These are phyloP conservation scores for Hirudinaria manillensis DNA, from an alignment of 2,888 invertebrate species.

Conservation along the genomic window DNA sequence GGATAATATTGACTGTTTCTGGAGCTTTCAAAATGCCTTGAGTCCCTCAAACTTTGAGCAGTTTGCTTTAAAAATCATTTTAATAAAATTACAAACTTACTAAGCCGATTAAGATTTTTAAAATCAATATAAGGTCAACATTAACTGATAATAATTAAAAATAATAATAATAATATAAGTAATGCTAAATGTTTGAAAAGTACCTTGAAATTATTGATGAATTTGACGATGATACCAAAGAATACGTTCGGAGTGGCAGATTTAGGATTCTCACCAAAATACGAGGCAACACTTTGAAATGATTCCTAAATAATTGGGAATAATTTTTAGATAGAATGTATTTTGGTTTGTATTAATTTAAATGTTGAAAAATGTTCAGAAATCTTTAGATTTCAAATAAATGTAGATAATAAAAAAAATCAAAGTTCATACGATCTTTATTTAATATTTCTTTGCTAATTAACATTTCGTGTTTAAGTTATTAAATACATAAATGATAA, in stretches of 20 bases:
- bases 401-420: no score
- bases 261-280: constrained; percentile 90
- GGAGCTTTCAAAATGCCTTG: background rate
- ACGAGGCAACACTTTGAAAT: constrained; percentile 72
- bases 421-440: no score
- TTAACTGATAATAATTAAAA: no score
- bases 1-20: background rate
- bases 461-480: background rate
- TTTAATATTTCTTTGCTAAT: background rate
- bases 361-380: background rate
- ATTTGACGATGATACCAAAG: constrained; percentile 89
- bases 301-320: constrained; percentile 31
- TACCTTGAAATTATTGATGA: constrained; percentile 90
- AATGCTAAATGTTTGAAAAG: no score
- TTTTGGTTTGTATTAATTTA: background rate
- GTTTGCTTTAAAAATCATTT: constrained; percentile 9
- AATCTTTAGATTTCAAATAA: no score
- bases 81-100: no score
- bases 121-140: no score
- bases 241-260: constrained; percentile 90
- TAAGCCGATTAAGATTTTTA: no score
- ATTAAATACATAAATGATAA: background rate
- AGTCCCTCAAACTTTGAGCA: background rate
- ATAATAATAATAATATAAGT: no score
- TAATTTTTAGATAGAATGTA: background rate